phyloP scores from a whole-genome alignment of 2,113 vertebrate species.

The Ahaetulla prasina region DNA sequence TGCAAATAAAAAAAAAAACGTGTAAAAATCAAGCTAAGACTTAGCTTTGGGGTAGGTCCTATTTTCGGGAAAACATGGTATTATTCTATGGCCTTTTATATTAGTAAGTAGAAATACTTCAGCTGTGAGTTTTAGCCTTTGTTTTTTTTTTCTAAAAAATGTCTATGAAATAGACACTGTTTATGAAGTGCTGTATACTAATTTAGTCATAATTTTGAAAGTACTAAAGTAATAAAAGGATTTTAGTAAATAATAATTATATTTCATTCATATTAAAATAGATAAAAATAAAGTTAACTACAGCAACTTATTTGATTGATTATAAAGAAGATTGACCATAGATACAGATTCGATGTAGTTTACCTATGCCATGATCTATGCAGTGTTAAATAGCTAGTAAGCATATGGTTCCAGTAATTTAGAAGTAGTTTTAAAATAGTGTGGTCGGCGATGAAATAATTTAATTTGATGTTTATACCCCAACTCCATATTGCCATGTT shows the following conservation, averaged over 20 bases:
- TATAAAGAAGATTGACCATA: not conserved
- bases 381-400: not conserved
- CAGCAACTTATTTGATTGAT: not conserved
- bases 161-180: not conserved
- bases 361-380: not conserved
- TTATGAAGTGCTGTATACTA: too few species aligned
- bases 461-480: not conserved
- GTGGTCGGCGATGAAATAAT: not conserved
- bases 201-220: not conserved
- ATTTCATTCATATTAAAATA: not conserved
- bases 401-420: not conserved
- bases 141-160: not conserved
- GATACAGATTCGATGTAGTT: not conserved
- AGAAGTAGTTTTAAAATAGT: not conserved
- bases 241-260: too few species aligned
- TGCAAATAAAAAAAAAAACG: too few species aligned
- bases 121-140: not conserved
- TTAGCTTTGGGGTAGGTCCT: too few species aligned
- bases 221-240: too few species aligned
- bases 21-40: too few species aligned
- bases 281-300: not conserved
- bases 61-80: not conserved
- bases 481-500: not conserved
- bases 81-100: not conserved
- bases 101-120: not conserved